Evolutionary conservation across 2,797 vertebrate genomes (phyloP).

Genomic region (Pagetopsis macropterus): DNA sequence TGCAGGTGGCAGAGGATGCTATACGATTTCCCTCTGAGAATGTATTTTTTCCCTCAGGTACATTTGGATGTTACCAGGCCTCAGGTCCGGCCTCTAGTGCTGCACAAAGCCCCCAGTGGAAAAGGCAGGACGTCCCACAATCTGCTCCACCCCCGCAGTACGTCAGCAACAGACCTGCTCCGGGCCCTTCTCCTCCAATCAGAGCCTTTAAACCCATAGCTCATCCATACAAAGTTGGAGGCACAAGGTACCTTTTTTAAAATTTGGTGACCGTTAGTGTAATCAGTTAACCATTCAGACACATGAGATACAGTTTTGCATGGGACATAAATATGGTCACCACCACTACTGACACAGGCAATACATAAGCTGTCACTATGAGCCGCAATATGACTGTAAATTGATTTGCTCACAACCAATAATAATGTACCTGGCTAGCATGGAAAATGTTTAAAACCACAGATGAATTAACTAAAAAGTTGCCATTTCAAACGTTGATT

Average conservation of each 20-base stretch:
- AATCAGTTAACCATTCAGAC: neutral
- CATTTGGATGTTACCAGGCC: constrained; percentile 47
- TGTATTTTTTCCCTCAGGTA: constrained; percentile 57
- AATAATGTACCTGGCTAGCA: neutral
- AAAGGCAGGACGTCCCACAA: constrained; percentile 45
- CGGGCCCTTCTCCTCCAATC: constrained; percentile 50
- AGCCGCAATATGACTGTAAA: neutral
- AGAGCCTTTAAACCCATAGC: constrained; percentile 56
- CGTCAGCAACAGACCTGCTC: constrained; percentile 58
- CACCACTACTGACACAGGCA: neutral
- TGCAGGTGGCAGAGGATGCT: neutral
- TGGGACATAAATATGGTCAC: neutral
- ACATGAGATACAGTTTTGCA: neutral
- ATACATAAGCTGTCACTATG: neutral
- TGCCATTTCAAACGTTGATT: neutral
- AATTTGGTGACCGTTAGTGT: neutral
- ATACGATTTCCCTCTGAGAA: neutral
- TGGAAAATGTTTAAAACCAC: neutral
- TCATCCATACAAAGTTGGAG: constrained; percentile 76
- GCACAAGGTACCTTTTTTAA: constrained; percentile 62
- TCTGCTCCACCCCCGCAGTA: constrained; percentile 50
- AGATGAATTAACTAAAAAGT: neutral
- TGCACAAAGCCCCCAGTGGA: constrained; percentile 70
- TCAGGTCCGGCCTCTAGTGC: constrained; percentile 35
- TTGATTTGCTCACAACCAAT: neutral